Conservation (phyloP, 1,140 invertebrate species). For the Drosophila teissieri region DNA sequence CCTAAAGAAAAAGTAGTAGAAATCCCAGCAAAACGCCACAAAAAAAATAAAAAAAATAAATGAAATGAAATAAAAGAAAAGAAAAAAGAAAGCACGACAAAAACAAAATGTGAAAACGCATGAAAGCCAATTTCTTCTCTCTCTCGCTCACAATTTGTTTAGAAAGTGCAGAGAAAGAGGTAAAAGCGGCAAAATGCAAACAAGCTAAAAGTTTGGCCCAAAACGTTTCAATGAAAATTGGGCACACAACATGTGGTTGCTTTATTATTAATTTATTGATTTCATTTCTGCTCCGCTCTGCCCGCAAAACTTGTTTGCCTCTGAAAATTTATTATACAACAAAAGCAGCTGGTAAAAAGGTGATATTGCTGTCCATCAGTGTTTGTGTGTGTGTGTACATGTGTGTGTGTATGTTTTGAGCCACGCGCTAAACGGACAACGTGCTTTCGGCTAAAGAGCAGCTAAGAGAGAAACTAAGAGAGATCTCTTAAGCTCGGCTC, state of each 20-base stretch:
- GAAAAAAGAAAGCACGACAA: constrained; percentile 80
- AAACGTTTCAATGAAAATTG: constrained; percentile 69
- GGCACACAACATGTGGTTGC: constrained; percentile 54
- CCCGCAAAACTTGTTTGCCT: constrained; percentile 42
- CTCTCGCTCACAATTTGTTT: constrained; percentile 76
- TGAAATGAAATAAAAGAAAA: neutral
- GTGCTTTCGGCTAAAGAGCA: constrained; percentile 47
- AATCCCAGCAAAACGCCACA: constrained; percentile 49
- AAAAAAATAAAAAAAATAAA: constrained; percentile 9
- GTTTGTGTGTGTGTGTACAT: neutral
- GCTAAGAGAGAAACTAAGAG: constrained; percentile 19
- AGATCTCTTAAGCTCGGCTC: constrained; percentile 31
- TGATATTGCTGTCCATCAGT: neutral
- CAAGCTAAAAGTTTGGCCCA: constrained; percentile 65
- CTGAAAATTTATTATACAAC: constrained; percentile 75
- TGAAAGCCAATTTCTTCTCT: constrained; percentile 76
- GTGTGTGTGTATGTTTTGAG: constrained; percentile 4
- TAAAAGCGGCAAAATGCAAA: constrained; percentile 84
- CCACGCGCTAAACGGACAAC: constrained; percentile 71
- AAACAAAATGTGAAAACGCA: constrained; percentile 83
- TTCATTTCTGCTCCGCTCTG: constrained; percentile 50
- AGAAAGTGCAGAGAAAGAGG: constrained; percentile 83
- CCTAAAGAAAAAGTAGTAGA: constrained; percentile 72
- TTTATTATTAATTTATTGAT: constrained; percentile 77
- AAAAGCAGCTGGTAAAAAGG: constrained; percentile 42